A percentile compares a stretch with the other conserved stretches of the same genome.
Evolutionary conservation across 2,888 invertebrate species (phyloP).

Genomic region (Phragmatobia fuliginosa): DNA sequence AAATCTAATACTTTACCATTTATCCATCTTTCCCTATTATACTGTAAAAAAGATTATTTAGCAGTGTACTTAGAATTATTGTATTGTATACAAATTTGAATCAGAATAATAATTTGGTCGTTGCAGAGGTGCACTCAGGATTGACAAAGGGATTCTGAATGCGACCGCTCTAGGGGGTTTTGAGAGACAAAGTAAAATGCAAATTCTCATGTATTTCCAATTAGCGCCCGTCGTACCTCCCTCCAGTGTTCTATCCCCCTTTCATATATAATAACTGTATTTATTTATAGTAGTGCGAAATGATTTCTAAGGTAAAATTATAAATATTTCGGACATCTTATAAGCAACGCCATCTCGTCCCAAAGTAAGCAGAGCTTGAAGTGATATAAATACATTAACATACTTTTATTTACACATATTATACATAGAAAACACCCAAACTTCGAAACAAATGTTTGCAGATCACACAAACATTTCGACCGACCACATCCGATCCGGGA

Average conservation of each 20-base stretch:
- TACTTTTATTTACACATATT: too few relatives aligned
- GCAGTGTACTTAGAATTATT: not conserved
- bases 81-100: conserved; percentile 20
- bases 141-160: conserved; percentile 65
- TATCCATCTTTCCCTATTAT: not conserved
- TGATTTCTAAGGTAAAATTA: conserved; percentile 19
- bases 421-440: too few relatives aligned
- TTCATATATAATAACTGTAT: conserved; percentile 52
- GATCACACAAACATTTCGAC: too few relatives aligned
- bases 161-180: conserved; percentile 67
- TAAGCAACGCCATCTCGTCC: too few relatives aligned
- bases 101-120: conserved; percentile 33
- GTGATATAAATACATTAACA: too few relatives aligned
- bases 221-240: conserved; percentile 61
- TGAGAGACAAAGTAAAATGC: conserved; percentile 81
- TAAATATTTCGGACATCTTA: too few relatives aligned
- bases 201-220: conserved; percentile 84
- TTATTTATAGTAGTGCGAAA: conserved; percentile 21
- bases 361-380: too few relatives aligned
- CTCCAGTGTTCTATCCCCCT: conserved; percentile 29
- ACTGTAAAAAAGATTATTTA: conserved; percentile 9
- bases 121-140: conserved; percentile 45
- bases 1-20: not conserved
- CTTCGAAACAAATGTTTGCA: too few relatives aligned
- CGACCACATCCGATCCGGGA: too few relatives aligned